A percentile compares a stretch with the other conserved stretches of the same genome.
These are phyloP conservation scores for Camponotus pennsylvanicus DNA, from an alignment of 1,140 invertebrate genomes.

Conservation along the genomic window DNA sequence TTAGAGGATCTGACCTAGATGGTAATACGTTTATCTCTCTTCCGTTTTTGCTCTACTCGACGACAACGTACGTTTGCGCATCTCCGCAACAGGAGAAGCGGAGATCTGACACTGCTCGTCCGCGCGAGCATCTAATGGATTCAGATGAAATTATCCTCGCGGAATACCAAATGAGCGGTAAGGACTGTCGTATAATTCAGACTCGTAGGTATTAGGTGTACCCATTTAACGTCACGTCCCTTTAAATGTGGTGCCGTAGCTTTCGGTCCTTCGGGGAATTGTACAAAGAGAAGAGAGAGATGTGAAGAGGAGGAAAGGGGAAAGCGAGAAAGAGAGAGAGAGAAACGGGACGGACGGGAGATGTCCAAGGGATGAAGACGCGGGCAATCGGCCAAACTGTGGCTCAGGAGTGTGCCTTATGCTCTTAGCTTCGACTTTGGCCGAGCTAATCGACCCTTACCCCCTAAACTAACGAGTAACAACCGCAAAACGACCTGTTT, in stretches of 20 bases:
- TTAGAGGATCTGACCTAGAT: conserved; percentile 23
- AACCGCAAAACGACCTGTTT: conserved; percentile 45
- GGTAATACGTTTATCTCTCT: conserved; percentile 30
- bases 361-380: conserved; percentile 66
- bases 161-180: conserved; percentile 77
- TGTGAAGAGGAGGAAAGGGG: neutral
- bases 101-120: conserved; percentile 64
- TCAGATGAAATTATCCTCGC: conserved; percentile 75
- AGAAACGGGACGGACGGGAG: conserved; percentile 7
- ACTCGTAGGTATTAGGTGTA: conserved; percentile 74
- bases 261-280: conserved; percentile 64
- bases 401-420: conserved; percentile 59
- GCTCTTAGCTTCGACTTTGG: conserved; percentile 65
- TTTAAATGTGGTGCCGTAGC: conserved; percentile 67
- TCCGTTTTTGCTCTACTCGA: conserved; percentile 11
- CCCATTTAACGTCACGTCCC: conserved; percentile 76
- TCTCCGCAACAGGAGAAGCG: conserved; percentile 34
- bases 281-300: conserved; percentile 27
- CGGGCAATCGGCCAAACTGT: conserved; percentile 72
- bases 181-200: conserved; percentile 76
- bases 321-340: neutral
- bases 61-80: conserved; percentile 21
- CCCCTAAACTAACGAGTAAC: conserved; percentile 73
- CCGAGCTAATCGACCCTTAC: conserved; percentile 57
- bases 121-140: conserved; percentile 68